Percentiles rank a stretch among this genome's conserved stretches.
phyloP scores from a whole-genome alignment of 2,797 vertebrate genomes.

The Liparis tanakae region DNA sequence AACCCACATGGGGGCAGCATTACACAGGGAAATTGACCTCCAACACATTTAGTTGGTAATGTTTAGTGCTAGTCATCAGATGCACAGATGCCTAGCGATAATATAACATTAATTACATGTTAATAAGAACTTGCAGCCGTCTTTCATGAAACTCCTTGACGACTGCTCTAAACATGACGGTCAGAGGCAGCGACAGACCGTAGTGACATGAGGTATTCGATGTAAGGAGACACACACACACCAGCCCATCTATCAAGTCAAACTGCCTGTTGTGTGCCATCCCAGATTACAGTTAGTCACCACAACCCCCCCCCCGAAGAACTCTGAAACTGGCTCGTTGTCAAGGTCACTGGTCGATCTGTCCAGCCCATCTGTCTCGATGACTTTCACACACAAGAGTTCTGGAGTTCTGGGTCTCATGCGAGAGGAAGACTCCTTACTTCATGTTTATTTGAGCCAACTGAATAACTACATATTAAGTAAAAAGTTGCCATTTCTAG shows the following conservation, averaged over 20 bases:
- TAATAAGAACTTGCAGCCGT: neutral
- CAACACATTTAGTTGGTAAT: neutral
- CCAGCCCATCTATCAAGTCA: slow-evolving; percentile 31
- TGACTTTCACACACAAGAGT: slow-evolving; percentile 51
- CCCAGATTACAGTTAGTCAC: slow-evolving; percentile 51
- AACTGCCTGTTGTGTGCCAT: slow-evolving; percentile 48
- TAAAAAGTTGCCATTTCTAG: neutral
- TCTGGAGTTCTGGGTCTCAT: slow-evolving; percentile 11
- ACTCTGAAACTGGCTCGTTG: slow-evolving; percentile 53
- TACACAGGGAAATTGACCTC: slow-evolving; percentile 41
- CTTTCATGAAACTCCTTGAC: neutral
- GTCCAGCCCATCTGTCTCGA: slow-evolving; percentile 12
- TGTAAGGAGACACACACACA: neutral
- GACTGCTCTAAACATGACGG: slow-evolving; percentile 1
- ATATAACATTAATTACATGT: neutral
- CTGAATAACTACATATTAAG: neutral
- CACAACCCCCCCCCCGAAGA: slow-evolving; percentile 44
- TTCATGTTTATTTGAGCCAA: neutral
- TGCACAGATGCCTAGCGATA: neutral
- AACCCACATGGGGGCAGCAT: slow-evolving; percentile 76
- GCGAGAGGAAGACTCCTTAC: neutral
- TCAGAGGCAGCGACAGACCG: slow-evolving; percentile 7
- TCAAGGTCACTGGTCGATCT: slow-evolving; percentile 69
- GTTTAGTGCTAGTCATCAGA: neutral
- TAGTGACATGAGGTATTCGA: slow-evolving; percentile 8